phyloP scores from a whole-genome alignment of 2,888 invertebrate genomes.

The Sarcophaga carnaria region DNA sequence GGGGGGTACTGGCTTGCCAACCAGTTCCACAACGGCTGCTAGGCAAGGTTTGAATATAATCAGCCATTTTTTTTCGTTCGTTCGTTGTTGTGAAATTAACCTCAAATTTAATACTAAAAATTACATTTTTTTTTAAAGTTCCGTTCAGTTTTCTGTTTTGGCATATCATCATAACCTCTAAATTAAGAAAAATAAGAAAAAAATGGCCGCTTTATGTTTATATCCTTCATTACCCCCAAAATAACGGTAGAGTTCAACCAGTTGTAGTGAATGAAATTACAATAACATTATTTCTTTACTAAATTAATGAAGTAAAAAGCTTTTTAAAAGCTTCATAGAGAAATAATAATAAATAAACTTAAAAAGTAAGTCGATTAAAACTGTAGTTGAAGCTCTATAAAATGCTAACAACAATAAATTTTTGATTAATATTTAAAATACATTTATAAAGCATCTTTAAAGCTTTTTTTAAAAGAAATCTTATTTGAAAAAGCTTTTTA shows the following conservation, averaged over 20 bases:
- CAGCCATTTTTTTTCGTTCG: conserved; percentile 39
- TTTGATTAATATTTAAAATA: too few species aligned
- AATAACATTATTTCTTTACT: too few species aligned
- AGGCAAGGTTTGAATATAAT: conserved; percentile 83
- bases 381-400: not conserved
- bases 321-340: too few species aligned
- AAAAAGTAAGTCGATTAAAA: not conserved
- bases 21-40: conserved; percentile 80
- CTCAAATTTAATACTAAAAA: conserved; percentile 26
- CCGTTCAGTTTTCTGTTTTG: conserved; percentile 32
- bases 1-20: conserved; percentile 65
- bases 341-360: not conserved
- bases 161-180: not conserved
- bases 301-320: too few species aligned
- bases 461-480: too few species aligned
- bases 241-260: not conserved
- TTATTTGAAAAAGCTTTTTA: too few species aligned
- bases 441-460: too few species aligned
- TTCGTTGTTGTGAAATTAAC: conserved; percentile 29
- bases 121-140: not conserved
- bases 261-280: too few species aligned
- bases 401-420: not conserved
- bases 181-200: too few species aligned
- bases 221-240: not conserved
- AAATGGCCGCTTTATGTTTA: too few species aligned